These are phyloP conservation scores for Isaurus tuberculatus DNA, from an alignment of 92 coral and sea anemone species.

Conservation along the genomic window DNA sequence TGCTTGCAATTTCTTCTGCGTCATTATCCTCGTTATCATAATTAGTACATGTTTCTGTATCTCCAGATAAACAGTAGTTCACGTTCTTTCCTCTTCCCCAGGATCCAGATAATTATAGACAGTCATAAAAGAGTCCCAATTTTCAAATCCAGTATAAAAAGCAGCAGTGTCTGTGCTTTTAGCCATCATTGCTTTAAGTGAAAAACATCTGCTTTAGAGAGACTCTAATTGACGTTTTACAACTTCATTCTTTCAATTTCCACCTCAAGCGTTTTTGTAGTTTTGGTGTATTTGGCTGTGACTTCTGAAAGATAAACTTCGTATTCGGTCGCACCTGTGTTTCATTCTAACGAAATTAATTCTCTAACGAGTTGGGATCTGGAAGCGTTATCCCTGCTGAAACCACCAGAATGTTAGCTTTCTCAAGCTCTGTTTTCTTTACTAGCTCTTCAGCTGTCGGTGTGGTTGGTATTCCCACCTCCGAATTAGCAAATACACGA, in stretches of 20 bases:
- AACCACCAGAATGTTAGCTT: slow-evolving; percentile 44
- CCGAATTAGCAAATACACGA: slow-evolving; percentile 50
- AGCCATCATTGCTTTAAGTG: slow-evolving; percentile 11
- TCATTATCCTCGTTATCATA: slow-evolving; percentile 11
- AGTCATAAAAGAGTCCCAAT: slow-evolving; percentile 49
- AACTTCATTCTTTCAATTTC: slow-evolving; percentile 19
- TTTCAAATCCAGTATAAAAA: slow-evolving; percentile 68
- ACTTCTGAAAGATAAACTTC: slow-evolving; percentile 20
- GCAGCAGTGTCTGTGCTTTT: neutral
- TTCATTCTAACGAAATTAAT: too few species aligned
- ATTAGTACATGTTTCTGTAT: neutral
- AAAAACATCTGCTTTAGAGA: slow-evolving; percentile 38
- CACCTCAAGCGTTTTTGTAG: slow-evolving; percentile 13
- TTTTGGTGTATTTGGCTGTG: slow-evolving; percentile 17
- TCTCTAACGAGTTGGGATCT: too few species aligned
- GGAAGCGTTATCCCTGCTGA: slow-evolving; percentile 31
- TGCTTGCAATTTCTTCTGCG: slow-evolving; percentile 3
- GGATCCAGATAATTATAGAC: slow-evolving; percentile 42
- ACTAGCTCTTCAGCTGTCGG: slow-evolving; percentile 47
- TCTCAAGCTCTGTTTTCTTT: slow-evolving; percentile 34
- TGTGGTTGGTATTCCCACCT: slow-evolving; percentile 41
- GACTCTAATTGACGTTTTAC: slow-evolving; percentile 3
- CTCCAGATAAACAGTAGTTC: slow-evolving; percentile 33
- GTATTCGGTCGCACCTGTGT: slow-evolving; percentile 18
- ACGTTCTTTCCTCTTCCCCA: slow-evolving; percentile 58